Percentiles rank a stretch among this genome's conserved stretches.
These are phyloP conservation scores for Petaurus breviceps DNA, from an alignment of 2,113 vertebrate genomes.

Conservation along the genomic window DNA sequence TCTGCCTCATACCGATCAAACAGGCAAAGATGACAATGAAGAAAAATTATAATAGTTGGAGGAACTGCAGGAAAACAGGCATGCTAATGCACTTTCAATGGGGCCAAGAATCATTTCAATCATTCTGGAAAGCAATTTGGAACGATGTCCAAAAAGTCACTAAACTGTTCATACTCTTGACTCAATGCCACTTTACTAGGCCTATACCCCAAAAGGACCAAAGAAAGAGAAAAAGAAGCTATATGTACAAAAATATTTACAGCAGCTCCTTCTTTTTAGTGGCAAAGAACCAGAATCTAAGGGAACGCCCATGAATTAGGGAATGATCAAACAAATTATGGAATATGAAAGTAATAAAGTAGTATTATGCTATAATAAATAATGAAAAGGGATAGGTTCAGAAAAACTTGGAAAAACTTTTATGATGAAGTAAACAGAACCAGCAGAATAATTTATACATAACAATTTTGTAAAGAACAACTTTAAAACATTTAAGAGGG, in stretches of 20 bases:
- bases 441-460: background rate
- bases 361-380: background rate
- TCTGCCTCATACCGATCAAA: background rate
- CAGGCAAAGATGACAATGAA: background rate
- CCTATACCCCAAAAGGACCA: background rate
- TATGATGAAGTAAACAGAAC: background rate
- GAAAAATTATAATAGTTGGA: background rate
- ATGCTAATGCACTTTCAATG: background rate
- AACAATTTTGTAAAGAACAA: background rate
- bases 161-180: background rate
- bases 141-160: background rate
- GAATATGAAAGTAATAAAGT: background rate
- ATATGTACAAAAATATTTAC: background rate
- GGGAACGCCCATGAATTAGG: background rate
- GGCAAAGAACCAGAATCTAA: background rate
- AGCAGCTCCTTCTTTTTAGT: background rate
- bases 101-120: background rate
- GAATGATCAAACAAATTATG: background rate
- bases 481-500: background rate
- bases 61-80: background rate
- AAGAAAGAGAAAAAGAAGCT: background rate
- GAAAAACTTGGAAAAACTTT: background rate
- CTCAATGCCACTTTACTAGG: background rate
- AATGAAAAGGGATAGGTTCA: background rate
- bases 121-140: background rate